A percentile compares a stretch with the other conserved stretches of the same genome.
Conservation (phyloP, 2,888 invertebrate species). For the Mesoligia furuncula region DNA sequence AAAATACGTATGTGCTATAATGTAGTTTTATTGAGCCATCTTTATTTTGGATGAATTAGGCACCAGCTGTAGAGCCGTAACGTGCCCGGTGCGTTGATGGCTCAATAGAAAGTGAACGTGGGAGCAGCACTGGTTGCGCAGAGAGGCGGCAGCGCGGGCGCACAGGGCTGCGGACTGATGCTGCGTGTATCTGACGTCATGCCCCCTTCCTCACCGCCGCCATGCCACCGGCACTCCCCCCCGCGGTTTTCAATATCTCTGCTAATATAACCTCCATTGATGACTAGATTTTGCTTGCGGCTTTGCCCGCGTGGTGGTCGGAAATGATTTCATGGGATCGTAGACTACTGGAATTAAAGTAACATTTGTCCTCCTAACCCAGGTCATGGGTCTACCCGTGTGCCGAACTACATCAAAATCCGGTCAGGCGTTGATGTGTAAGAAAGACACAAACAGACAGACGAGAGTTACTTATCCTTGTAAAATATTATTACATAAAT, state of each 20-base stretch:
- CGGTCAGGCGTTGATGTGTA: background rate
- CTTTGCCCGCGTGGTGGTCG: background rate
- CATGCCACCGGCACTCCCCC: slow-evolving; percentile 40
- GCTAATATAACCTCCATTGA: slow-evolving; percentile 68
- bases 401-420: background rate
- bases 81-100: slow-evolving; percentile 69
- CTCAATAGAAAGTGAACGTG: slow-evolving; percentile 85
- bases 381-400: background rate
- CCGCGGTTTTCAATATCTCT: slow-evolving; percentile 59
- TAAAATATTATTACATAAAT: background rate
- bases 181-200: slow-evolving; percentile 67
- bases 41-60: slow-evolving; percentile 65
- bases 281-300: background rate
- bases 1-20: background rate
- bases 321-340: background rate
- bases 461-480: no score
- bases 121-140: slow-evolving; percentile 69
- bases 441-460: background rate
- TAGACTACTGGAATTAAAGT: background rate
- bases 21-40: background rate
- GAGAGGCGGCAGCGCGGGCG: slow-evolving; percentile 58
- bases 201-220: slow-evolving; percentile 22
- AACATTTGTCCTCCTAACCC: background rate
- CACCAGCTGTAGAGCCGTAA: slow-evolving; percentile 60
- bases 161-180: slow-evolving; percentile 51